These are phyloP conservation scores for Progne subis DNA, from an alignment of 2,113 vertebrate genomes.

Conservation along the genomic window DNA sequence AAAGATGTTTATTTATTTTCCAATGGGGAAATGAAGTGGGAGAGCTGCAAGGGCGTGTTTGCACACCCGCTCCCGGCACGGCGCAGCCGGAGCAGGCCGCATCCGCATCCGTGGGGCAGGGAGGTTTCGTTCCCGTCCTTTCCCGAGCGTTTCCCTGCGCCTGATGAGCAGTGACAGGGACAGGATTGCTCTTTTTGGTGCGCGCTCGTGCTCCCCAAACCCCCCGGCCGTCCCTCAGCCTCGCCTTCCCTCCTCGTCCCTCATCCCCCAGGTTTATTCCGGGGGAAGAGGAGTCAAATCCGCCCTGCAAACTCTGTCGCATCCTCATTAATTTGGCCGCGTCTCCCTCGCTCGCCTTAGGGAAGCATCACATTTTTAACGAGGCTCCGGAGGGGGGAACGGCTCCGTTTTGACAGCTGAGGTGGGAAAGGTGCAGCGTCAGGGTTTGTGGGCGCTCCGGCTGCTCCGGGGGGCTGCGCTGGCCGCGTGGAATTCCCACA, in stretches of 20 bases:
- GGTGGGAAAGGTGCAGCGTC: conserved; percentile 26
- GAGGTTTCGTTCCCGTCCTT: not conserved
- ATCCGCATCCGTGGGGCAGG: not conserved
- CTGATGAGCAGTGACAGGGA: conserved; percentile 55
- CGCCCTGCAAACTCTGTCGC: not conserved
- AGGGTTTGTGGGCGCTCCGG: not conserved
- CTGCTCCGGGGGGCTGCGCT: too few relatives aligned
- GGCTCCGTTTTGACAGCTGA: conserved; percentile 53
- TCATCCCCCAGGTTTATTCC: not conserved
- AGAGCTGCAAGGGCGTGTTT: not conserved
- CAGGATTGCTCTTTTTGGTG: conserved; percentile 69
- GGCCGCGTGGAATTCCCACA: too few relatives aligned
- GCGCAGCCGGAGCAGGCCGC: not conserved
- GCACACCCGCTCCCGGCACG: not conserved
- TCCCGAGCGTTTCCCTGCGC: not conserved
- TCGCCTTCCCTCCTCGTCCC: not conserved
- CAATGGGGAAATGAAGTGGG: not conserved
- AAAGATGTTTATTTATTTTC: not conserved
- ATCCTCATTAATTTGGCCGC: conserved; percentile 54
- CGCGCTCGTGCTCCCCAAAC: not conserved
- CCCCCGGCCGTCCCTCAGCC: not conserved
- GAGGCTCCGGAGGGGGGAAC: not conserved
- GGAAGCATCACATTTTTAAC: conserved; percentile 53
- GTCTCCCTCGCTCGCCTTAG: conserved; percentile 45
- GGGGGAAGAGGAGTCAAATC: not conserved